Conservation (phyloP, 2,888 invertebrate genomes). For the Catocala nupta region DNA sequence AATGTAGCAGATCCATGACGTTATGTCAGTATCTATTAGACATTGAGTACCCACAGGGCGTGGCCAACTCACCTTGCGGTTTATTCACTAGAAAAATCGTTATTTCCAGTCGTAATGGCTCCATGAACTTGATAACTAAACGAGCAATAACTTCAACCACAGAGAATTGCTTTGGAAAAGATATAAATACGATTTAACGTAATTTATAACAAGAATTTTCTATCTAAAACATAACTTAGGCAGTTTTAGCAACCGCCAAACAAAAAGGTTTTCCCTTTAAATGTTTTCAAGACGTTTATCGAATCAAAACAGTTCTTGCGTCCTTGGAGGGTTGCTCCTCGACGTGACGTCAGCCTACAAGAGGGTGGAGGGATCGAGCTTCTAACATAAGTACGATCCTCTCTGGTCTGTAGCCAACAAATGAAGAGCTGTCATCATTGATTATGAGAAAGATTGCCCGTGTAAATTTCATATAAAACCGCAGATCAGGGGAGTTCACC, state of each 20-base stretch:
- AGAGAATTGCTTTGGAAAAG: too few relatives aligned
- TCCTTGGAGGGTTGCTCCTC: slow-evolving; percentile 50
- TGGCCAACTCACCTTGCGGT: slow-evolving; percentile 66
- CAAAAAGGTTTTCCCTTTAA: slow-evolving; percentile 15
- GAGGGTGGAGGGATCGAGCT: slow-evolving; percentile 47
- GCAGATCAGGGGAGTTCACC: slow-evolving; percentile 23
- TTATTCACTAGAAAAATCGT: slow-evolving; percentile 57
- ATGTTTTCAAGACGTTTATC: slow-evolving; percentile 33
- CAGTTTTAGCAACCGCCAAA: slow-evolving; percentile 21
- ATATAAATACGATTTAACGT: slow-evolving; percentile 8
- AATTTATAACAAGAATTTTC: slow-evolving; percentile 11
- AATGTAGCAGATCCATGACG: slow-evolving; percentile 57
- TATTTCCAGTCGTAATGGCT: slow-evolving; percentile 50
- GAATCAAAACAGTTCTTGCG: slow-evolving; percentile 46
- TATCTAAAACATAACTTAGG: slow-evolving; percentile 1
- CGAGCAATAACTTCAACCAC: slow-evolving; percentile 21
- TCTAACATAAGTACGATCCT: slow-evolving; percentile 36
- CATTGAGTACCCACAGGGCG: slow-evolving; percentile 58
- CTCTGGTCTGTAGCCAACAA: slow-evolving; percentile 30
- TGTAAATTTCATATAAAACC: slow-evolving; percentile 20
- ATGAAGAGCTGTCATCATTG: slow-evolving; percentile 39
- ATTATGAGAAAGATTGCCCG: slow-evolving; percentile 24
- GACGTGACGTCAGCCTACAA: slow-evolving; percentile 45
- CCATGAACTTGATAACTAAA: slow-evolving; percentile 36
- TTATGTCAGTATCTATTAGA: slow-evolving; percentile 51